Conservation (phyloP, 2,888 invertebrate genomes). For the Uloborus plumipes region DNA sequence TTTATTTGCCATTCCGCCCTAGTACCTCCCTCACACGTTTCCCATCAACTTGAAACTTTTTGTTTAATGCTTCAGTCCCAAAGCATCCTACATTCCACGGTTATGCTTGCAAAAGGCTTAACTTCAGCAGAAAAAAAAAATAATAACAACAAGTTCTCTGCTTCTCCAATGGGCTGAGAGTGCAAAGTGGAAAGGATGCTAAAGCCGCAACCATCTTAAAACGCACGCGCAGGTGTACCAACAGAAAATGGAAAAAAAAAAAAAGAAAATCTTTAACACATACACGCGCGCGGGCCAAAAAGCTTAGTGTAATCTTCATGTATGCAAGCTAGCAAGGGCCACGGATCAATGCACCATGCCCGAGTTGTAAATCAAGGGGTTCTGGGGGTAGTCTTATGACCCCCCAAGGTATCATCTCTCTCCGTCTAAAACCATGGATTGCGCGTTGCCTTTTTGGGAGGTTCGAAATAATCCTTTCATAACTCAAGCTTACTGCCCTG, state of each 20-base stretch:
- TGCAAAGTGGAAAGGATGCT: constrained; percentile 45
- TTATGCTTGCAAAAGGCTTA: background rate
- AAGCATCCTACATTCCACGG: constrained; percentile 36
- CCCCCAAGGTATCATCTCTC: constrained; percentile 54
- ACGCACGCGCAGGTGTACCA: constrained; percentile 39
- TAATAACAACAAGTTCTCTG: constrained; percentile 1
- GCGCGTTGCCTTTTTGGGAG: constrained; percentile 31
- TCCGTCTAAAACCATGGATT: constrained; percentile 15
- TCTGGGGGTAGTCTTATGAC: constrained; percentile 48
- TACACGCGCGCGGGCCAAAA: constrained; percentile 38
- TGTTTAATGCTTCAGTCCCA: constrained; percentile 52
- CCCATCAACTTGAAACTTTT: constrained; percentile 28
- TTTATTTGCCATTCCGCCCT: too few relatives aligned
- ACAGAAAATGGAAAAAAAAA: too few relatives aligned
- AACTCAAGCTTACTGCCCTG: constrained; percentile 50
- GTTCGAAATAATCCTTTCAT: constrained; percentile 59
- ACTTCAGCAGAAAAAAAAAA: background rate
- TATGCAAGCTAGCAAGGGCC: constrained; percentile 45
- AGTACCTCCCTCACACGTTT: too few relatives aligned
- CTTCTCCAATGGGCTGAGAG: constrained; percentile 34
- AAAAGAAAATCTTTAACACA: background rate
- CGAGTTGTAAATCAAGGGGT: constrained; percentile 49
- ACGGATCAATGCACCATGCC: constrained; percentile 31
- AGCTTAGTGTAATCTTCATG: constrained; percentile 61
- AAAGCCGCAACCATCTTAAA: constrained; percentile 47